Conservation (phyloP, 2,888 invertebrate species). For the Phaonia tiefii region DNA sequence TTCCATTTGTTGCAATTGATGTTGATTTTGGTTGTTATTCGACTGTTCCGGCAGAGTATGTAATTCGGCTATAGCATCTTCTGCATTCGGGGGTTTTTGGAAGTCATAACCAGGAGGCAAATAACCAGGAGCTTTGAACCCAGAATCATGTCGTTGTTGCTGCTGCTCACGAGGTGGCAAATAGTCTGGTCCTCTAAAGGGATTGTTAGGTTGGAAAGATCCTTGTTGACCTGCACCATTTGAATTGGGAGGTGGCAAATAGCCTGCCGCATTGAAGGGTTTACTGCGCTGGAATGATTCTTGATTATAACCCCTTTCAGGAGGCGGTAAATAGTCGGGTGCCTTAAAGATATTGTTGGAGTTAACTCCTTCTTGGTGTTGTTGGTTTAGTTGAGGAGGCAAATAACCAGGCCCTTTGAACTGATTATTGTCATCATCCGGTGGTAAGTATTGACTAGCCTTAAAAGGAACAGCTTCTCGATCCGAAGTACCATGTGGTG, state of each 20-base stretch:
- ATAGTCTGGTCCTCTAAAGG: constrained; percentile 38
- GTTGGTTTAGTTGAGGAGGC: constrained; percentile 32
- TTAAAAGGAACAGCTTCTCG: constrained; percentile 8
- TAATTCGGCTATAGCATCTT: constrained; percentile 74
- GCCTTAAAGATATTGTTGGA: constrained; percentile 32
- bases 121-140: constrained; percentile 23
- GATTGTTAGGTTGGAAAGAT: constrained; percentile 16
- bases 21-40: not conserved
- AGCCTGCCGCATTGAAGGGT: not conserved
- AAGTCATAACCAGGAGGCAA: constrained; percentile 74
- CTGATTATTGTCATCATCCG: constrained; percentile 28
- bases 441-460: constrained; percentile 24
- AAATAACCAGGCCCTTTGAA: constrained; percentile 40
- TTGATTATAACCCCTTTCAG: not conserved
- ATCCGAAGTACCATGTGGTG: constrained; percentile 31
- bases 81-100: constrained; percentile 72
- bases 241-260: constrained; percentile 51
- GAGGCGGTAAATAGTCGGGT: constrained; percentile 49
- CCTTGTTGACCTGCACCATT: not conserved
- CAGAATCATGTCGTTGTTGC: not conserved
- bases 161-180: constrained; percentile 33
- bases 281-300: not conserved
- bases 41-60: constrained; percentile 70
- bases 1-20: constrained; percentile 12
- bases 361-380: constrained; percentile 32